These are phyloP conservation scores for Ypsolopha sequella DNA, from an alignment of 2,888 invertebrate species.

Conservation along the genomic window DNA sequence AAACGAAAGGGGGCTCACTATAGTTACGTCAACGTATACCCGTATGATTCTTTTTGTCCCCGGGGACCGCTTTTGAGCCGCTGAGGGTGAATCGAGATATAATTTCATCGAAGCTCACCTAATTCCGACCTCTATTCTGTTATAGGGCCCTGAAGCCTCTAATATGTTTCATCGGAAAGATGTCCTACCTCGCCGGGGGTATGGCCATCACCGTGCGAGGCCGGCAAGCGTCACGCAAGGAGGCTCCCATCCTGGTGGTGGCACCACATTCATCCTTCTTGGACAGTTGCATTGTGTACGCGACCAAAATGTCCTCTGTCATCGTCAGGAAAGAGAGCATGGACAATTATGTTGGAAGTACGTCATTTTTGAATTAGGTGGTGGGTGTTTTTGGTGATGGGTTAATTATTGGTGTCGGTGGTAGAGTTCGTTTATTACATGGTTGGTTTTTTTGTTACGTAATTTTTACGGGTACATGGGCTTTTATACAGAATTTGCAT, in stretches of 20 bases:
- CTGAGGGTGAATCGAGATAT: too few relatives aligned
- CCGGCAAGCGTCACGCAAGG: constrained; percentile 77
- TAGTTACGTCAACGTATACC: too few relatives aligned
- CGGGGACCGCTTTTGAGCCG: too few relatives aligned
- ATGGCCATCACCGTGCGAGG: constrained; percentile 85
- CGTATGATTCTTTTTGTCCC: too few relatives aligned
- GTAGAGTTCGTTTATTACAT: too few relatives aligned
- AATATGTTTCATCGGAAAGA: constrained; percentile 80
- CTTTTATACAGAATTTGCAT: too few relatives aligned
- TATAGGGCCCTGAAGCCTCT: constrained; percentile 72
- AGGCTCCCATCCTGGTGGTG: constrained; percentile 88
- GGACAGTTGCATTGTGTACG: constrained; percentile 88
- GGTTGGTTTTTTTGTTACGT: too few relatives aligned
- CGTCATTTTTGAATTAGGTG: constrained; percentile 65
- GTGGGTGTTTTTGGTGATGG: constrained; percentile 11
- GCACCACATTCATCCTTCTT: constrained; percentile 93
- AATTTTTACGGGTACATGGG: too few relatives aligned
- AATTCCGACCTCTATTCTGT: not conserved
- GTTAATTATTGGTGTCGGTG: constrained; percentile 13
- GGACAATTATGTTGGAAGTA: constrained; percentile 91
- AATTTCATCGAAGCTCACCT: too few relatives aligned
- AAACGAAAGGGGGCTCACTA: too few relatives aligned
- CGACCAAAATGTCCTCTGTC: constrained; percentile 85
- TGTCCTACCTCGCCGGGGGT: constrained; percentile 81
- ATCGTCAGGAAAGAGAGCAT: constrained; percentile 86